These are phyloP conservation scores for Sitta europaea DNA, from an alignment of 2,113 vertebrate genomes.

Conservation along the genomic window DNA sequence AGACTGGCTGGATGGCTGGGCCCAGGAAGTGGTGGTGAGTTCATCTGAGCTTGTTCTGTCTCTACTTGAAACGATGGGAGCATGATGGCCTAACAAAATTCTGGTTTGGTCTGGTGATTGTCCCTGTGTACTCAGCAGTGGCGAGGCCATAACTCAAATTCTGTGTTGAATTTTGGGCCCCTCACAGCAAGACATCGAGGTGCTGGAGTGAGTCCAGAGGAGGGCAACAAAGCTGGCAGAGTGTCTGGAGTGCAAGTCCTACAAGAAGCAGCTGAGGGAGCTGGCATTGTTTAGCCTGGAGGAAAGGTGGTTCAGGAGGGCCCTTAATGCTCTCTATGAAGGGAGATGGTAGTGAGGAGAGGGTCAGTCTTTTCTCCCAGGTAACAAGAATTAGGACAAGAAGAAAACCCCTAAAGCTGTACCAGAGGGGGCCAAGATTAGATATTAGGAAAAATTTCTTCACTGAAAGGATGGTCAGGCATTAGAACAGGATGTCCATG, in stretches of 20 bases:
- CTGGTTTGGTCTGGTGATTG: rapidly evolving
- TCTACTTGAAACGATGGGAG: not conserved
- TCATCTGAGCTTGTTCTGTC: not conserved
- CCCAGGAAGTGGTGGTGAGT: not conserved
- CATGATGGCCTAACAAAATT: not conserved
- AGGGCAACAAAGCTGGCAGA: not conserved
- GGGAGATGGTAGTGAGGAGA: not conserved
- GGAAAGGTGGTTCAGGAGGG: not conserved
- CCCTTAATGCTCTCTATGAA: rapidly evolving
- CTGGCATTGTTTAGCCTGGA: not conserved
- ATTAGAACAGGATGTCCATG: not conserved
- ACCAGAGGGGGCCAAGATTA: not conserved
- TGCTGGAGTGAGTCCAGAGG: not conserved
- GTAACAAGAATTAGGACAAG: no score
- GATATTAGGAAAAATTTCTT: not conserved
- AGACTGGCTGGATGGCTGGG: not conserved
- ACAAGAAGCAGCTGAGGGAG: not conserved
- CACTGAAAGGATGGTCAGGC: no score
- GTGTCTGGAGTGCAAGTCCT: not conserved
- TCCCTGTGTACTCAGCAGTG: not conserved
- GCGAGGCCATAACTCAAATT: not conserved
- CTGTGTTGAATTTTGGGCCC: not conserved
- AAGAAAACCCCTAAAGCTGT: not conserved
- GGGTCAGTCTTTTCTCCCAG: not conserved
- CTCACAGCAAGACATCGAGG: not conserved